Conservation (phyloP, 2,888 invertebrate species). For the Chrysodeixis includens region DNA sequence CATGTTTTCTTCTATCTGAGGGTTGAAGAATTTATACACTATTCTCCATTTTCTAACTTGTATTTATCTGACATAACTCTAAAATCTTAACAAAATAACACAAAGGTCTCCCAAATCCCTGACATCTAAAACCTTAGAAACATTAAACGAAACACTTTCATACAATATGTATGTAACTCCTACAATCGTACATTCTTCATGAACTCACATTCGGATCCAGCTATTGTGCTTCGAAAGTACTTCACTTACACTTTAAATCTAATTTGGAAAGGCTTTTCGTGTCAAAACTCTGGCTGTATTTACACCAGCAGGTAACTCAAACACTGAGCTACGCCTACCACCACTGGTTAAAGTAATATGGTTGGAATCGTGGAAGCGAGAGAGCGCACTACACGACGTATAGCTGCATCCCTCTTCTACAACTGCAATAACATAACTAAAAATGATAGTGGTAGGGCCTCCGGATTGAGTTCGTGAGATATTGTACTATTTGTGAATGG, state of each 20-base stretch:
- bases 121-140: neutral
- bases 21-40: too few species aligned
- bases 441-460: too few species aligned
- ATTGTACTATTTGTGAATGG: slow-evolving; percentile 28
- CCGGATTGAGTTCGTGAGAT: slow-evolving; percentile 35
- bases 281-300: slow-evolving; percentile 56
- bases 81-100: neutral
- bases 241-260: slow-evolving; percentile 61
- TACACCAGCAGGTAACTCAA: slow-evolving; percentile 52
- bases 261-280: slow-evolving; percentile 69
- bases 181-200: slow-evolving; percentile 26
- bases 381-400: too few species aligned
- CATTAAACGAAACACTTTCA: slow-evolving; percentile 18
- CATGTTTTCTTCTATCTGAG: too few species aligned
- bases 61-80: too few species aligned
- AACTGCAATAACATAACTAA: too few species aligned
- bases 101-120: neutral
- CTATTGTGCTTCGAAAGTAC: slow-evolving; percentile 36
- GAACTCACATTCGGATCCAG: slow-evolving; percentile 14
- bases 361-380: too few species aligned
- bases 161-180: slow-evolving; percentile 17
- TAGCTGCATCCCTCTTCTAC: too few species aligned
- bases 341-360: too few species aligned
- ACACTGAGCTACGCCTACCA: too few species aligned
- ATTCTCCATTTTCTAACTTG: too few species aligned